Evolutionary conservation across 1,140 invertebrate genomes (phyloP), one percentile per base, ranked within the genome.

Genomic region (Drosophila equinoxialis): DNA sequence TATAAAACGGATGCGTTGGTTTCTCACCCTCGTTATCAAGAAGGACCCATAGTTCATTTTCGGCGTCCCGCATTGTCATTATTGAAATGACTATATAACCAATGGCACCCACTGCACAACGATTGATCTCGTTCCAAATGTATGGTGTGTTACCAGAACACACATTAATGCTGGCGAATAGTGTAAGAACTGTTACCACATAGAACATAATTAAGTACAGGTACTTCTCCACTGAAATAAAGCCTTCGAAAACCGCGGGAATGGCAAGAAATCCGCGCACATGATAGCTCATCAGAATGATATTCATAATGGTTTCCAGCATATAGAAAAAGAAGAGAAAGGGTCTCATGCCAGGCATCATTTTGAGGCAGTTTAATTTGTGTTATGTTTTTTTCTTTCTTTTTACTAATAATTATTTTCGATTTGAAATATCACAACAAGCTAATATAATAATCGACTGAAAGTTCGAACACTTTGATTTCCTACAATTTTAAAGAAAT

Each of bases 151-250:
- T 42, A 0, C 70, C 70, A 0, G 70, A 62, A 51, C 70, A 72
- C 13, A 72, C 39, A n/a, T 66, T 68, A 7, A 72, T 68, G 41
- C 70, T 72, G 20, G 65, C 45, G 11, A 72, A 72, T 39, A 72
- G 7, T 30, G 70, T 72, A 7, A 72, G 65, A 11, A 68, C 59
- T 1, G 65, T 72, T 1, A 67, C 26, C 11, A 68, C 35, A n/a
- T 72, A 66, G 33, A 72, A 72, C 2, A 58, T 35, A 0, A 58
- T 4, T 1, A 60, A 57, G 35, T 61, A 68, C 30, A 63, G n/a
- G 5, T 62, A 68, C 14, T 72, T 59, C 17, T 57, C 58, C 10
- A 51, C 23, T 26, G 61, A 37, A 17, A 13, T 35, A 0, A 17
- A 23, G 10, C 13, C 26, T 2, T 7, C 11, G 6, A 72, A 11